These are phyloP conservation scores for Synanthedon formicaeformis DNA, from an alignment of 2,888 invertebrate genomes.

Conservation along the genomic window DNA sequence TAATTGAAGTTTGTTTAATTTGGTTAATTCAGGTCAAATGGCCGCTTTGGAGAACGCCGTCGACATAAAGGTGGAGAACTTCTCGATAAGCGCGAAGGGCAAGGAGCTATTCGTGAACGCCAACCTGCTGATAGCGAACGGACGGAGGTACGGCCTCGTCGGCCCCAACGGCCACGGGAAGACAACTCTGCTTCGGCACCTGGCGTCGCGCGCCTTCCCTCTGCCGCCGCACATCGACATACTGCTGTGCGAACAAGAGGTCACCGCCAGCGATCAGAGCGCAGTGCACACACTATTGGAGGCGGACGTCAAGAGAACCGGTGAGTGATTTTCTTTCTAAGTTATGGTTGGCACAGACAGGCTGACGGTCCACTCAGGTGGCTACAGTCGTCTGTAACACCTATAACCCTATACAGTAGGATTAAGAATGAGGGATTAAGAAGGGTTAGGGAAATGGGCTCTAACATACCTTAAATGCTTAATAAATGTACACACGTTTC, in stretches of 20 bases:
- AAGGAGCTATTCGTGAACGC: slow-evolving; percentile 98
- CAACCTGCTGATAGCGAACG: slow-evolving; percentile 90
- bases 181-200: slow-evolving; percentile 94
- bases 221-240: slow-evolving; percentile 97
- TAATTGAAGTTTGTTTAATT: too few relatives aligned
- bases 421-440: too few relatives aligned
- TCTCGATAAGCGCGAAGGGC: slow-evolving; percentile 97
- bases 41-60: slow-evolving; percentile 91
- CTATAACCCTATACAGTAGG: too few relatives aligned
- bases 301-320: slow-evolving; percentile 90
- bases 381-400: too few relatives aligned
- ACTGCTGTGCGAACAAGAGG: slow-evolving; percentile 97
- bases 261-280: slow-evolving; percentile 91
- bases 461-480: too few relatives aligned
- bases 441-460: too few relatives aligned
- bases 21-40: slow-evolving; percentile 68
- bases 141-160: slow-evolving; percentile 95
- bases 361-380: not conserved
- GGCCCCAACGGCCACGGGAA: slow-evolving; percentile 99
- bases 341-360: too few relatives aligned
- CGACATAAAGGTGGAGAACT: slow-evolving; percentile 98
- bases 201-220: slow-evolving; percentile 89
- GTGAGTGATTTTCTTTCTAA: slow-evolving; percentile 18
- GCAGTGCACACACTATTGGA: slow-evolving; percentile 95
- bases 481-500: too few relatives aligned